Evolutionary conservation across 1,140 invertebrate genomes (phyloP).

Genomic region (Pachypeltis micranthus): DNA sequence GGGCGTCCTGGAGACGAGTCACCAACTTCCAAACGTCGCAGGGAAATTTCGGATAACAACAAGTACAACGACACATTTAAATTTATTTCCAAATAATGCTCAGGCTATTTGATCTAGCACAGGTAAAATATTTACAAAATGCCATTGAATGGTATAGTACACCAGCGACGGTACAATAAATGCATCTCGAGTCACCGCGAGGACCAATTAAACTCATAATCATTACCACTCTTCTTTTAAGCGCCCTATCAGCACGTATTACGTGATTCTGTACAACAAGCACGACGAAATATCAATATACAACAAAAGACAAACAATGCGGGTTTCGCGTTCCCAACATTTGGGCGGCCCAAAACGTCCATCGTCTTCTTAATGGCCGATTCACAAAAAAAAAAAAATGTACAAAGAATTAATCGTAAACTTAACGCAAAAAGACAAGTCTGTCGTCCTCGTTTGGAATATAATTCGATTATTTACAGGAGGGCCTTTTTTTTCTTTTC

Average conservation of each 20-base stretch:
- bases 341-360: no score
- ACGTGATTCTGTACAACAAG: not conserved
- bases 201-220: not conserved
- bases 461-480: no score
- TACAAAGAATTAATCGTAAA: no score
- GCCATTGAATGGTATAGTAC: not conserved
- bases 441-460: no score
- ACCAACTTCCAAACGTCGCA: no score
- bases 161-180: not conserved
- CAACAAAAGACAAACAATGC: not conserved
- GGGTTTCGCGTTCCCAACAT: no score
- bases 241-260: not conserved
- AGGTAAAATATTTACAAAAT: constrained; percentile 3
- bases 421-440: no score
- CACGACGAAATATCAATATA: not conserved
- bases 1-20: no score
- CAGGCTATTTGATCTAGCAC: constrained; percentile 4
- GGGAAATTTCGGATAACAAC: no score
- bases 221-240: not conserved
- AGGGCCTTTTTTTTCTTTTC: no score
- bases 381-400: no score
- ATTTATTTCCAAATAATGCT: constrained; percentile 4
- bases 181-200: not conserved
- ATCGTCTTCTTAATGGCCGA: no score
- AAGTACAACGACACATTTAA: constrained; percentile 11